Base-by-base conservation (phyloP, 2,113 vertebrate species). In the Mormyrus lacerda region DNA sequence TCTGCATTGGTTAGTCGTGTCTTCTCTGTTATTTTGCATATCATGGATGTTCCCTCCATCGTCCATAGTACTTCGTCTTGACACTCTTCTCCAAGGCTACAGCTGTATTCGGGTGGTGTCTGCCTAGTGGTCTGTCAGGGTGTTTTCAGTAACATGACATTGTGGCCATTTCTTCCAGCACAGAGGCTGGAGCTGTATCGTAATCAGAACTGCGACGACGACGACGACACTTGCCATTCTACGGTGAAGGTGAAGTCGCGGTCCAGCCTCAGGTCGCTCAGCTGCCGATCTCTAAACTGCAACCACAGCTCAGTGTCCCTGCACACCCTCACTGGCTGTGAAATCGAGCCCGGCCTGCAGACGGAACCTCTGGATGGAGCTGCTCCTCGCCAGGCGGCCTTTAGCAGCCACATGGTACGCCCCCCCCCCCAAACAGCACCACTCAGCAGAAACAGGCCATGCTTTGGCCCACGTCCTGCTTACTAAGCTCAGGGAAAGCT, bases 351-450 rank as follows among this genome's bases (percentile, higher is more conserved):
- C 0, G 48, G 93, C 6, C 92, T 93, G 89, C 91, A 90, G 8
- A 92, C 93, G 88, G 93, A 93, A 89, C 87, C 76, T 0, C 87
- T 42, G 82, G 93, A 84, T 88, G 10, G 61, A 85, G 90, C 90
- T 44, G 87, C 24, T 47, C 92, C 93, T 69, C 91, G 90, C 89
- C 94, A 95, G 0, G 93, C 96, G 9, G 96, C 97, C 76, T 98
- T 98, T 94, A 97, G 97, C 93, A 98, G 97, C 92, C 95, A 95
- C 85, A 97, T 98, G 93, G 98, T 99, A 93, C 96, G 96, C 94
- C 88, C 82, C 89, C 85, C 50, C 3, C 89, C 85, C 50, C 3
- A 27, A 17, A 1, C 47, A 8, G 50, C 27, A 31, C 4, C 11
- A 0, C 85, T 45, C n/a, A 3, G 9, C 24, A 47, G 6, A 45